A percentile compares a stretch with the other conserved stretches of the same genome.
These are phyloP conservation scores for Pipistrellus nathusii DNA, from an alignment of 2,797 vertebrate species.

Conservation along the genomic window DNA sequence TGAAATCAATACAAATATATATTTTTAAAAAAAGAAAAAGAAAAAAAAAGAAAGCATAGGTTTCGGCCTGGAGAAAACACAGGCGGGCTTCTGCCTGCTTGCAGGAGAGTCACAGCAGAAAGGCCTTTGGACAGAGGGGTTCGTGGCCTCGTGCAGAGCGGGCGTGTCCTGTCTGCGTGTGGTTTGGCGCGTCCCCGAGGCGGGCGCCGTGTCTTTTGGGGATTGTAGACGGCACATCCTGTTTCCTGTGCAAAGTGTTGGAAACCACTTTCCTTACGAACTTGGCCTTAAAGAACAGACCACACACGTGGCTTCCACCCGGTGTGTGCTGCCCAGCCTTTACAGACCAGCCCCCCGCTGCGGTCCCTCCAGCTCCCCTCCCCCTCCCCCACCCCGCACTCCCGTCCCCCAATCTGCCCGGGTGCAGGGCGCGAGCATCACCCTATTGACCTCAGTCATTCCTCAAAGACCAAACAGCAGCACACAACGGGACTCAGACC, in stretches of 20 bases:
- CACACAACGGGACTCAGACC: not conserved
- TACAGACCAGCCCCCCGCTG: not conserved
- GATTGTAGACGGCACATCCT: not conserved
- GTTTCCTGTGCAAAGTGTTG: not conserved
- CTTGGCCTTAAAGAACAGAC: not conserved
- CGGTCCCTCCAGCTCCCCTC: accelerated
- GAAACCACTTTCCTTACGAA: not conserved
- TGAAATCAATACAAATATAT: no score
- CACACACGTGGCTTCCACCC: accelerated
- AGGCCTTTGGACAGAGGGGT: no score
- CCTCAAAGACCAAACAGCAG: not conserved
- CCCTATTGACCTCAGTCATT: not conserved
- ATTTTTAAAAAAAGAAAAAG: no score
- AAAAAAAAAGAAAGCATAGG: no score
- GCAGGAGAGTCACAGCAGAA: not conserved
- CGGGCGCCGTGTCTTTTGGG: accelerated
- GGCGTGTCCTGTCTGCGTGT: no score
- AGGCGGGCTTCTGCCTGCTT: not conserved
- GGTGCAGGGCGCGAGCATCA: not conserved
- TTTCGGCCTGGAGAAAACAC: not conserved
- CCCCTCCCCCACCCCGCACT: accelerated
- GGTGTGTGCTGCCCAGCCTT: no score
- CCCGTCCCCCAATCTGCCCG: no score
- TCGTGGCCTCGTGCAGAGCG: not conserved
- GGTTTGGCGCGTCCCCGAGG: not conserved